phyloP scores from a whole-genome alignment of 2,797 vertebrate genomes.

The Enteromius mattozi region DNA sequence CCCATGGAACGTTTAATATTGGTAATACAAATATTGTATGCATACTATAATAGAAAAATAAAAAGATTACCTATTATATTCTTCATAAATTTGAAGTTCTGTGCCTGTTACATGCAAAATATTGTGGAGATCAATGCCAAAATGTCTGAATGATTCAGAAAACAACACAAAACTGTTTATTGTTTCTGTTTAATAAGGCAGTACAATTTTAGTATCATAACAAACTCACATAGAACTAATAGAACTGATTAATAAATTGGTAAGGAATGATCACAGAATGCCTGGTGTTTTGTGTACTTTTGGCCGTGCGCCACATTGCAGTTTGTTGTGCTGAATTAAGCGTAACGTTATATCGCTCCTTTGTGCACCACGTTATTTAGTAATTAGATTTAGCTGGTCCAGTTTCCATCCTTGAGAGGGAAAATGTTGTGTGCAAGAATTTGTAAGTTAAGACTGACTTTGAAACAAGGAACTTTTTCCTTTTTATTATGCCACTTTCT shows the following conservation, averaged over 20 bases:
- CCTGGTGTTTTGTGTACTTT: slow-evolving; percentile 11
- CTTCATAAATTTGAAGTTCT: neutral
- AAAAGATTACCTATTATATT: neutral
- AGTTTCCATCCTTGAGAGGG: neutral
- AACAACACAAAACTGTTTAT: neutral
- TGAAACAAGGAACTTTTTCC: neutral
- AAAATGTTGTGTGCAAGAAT: neutral
- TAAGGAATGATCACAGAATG: neutral
- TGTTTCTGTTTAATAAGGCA: neutral
- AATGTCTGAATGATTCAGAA: neutral
- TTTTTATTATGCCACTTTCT: neutral
- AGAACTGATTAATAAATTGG: neutral
- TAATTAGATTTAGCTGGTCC: neutral
- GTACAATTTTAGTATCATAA: neutral
- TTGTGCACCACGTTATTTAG: neutral
- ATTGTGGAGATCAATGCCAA: neutral
- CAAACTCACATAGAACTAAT: neutral
- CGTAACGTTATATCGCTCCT: neutral
- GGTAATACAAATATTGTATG: neutral
- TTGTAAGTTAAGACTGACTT: neutral
- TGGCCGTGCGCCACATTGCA: neutral
- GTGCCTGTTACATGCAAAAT: neutral
- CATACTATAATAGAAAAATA: neutral
- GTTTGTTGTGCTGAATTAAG: neutral
- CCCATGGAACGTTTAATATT: neutral